Base-by-base conservation (phyloP, 1,140 invertebrate genomes). In the Drosophila kurseongensis region DNA sequence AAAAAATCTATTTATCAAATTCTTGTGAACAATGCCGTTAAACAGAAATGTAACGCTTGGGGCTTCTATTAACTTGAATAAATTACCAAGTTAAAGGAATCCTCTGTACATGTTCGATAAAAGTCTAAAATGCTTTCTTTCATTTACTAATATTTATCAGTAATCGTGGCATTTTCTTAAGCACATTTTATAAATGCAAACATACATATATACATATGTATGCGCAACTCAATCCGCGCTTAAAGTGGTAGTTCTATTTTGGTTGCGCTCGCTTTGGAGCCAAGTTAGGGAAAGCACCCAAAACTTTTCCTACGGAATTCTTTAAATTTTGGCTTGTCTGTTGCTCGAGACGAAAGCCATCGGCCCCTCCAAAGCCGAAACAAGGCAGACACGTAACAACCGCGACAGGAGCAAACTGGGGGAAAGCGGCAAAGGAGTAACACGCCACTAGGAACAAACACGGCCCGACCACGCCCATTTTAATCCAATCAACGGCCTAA, bases 401-500 rank as follows among this genome's bases (percentile, higher is more conserved):
- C 54, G 51, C 52, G 23, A 32, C 50, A 55, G 40, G 38, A 23
- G 18, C 13, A 23, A 40, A 16, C 29, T 18, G 12, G 0, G 8
- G 4, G n/a, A 13, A 9, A 48, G 16, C 8, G 8, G 9, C 8
- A 12, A 18, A 16, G 27, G 32, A n/a, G 38, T 13, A 27, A 10
- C 55, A 23, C 18, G 38, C 44, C 52, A 40, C 13, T 16, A 29
- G 44, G 14, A 44, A 59, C 35, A 41, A 23, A 3, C 47, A 13
- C 13, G 14, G 27, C 18, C 9, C 13, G 48, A 23, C 78, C 78
- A 86, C 83, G 78, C 82, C 82, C 83, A 66, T 52, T 42, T 63
- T 72, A 78, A 78, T 86, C 61, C 75, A 85, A 75, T 78, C 82
- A 81, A 54, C 58, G 58, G 50, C 56, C 56, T 41, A 52, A 52